These are phyloP conservation scores for Muscicapa striata DNA, from an alignment of 2,797 vertebrate genomes.

Conservation along the genomic window DNA sequence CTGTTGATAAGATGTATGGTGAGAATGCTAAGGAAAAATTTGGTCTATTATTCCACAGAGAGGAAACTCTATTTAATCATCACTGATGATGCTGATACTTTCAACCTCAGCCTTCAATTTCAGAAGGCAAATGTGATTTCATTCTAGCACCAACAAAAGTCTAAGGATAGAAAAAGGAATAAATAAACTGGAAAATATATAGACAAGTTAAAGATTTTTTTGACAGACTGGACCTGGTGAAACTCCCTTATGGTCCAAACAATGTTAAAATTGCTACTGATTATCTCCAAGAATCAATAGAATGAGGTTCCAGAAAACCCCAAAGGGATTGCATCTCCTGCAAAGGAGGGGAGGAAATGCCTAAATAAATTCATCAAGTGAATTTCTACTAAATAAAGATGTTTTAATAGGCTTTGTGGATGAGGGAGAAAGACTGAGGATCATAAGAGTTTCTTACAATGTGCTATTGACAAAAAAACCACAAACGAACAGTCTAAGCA, in stretches of 20 bases:
- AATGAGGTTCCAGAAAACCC: background rate
- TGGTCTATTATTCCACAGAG: background rate
- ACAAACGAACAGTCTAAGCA: background rate
- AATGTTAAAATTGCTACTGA: background rate
- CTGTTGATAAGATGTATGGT: background rate
- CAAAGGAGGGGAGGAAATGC: background rate
- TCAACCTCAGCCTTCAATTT: background rate
- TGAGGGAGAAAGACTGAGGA: background rate
- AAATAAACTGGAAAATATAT: background rate
- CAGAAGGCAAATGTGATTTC: background rate
- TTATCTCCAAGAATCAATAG: background rate
- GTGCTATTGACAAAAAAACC: background rate
- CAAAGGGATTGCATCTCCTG: background rate
- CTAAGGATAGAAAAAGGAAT: background rate
- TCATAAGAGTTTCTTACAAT: background rate
- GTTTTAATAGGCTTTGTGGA: background rate
- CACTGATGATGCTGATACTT: background rate
- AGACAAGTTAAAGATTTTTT: background rate
- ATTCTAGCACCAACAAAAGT: background rate
- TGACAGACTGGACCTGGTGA: background rate
- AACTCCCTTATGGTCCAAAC: background rate
- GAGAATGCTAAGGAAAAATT: background rate
- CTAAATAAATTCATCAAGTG: background rate
- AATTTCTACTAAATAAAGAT: background rate
- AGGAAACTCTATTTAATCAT: background rate